Evolutionary conservation across 2,797 vertebrate genomes (phyloP).

Genomic region (Falco concolor): DNA sequence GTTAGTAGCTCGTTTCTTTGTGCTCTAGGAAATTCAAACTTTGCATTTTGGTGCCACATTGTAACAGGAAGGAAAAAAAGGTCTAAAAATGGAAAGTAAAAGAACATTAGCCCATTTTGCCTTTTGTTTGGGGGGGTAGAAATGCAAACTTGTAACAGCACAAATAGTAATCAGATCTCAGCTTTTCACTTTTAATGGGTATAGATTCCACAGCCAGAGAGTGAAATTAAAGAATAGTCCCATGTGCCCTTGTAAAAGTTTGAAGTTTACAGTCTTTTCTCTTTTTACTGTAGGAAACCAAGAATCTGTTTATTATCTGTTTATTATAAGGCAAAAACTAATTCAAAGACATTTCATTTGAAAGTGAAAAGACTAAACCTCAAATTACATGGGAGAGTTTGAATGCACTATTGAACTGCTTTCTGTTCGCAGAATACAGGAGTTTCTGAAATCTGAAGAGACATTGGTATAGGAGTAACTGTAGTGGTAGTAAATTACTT

Average conservation of each 20-base stretch:
- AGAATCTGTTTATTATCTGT: constrained; percentile 61
- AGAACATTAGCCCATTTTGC: neutral
- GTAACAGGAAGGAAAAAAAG: neutral
- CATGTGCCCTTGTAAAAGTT: constrained; percentile 19
- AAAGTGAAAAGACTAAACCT: neutral
- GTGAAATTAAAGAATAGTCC: constrained; percentile 33
- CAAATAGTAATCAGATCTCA: constrained; percentile 1
- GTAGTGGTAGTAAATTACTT: neutral
- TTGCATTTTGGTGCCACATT: neutral
- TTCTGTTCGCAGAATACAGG: neutral
- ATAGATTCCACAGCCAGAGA: constrained; percentile 33
- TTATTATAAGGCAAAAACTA: constrained; percentile 39
- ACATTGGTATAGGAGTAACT: neutral
- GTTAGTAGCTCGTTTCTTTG: neutral
- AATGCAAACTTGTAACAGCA: neutral
- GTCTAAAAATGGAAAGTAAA: neutral
- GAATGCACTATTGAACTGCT: neutral
- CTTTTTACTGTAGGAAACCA: constrained; percentile 46
- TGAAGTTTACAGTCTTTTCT: constrained; percentile 9
- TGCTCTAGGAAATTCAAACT: neutral
- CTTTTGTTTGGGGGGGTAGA: neutral
- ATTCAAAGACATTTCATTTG: constrained; percentile 12
- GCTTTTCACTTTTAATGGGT: constrained; percentile 33
- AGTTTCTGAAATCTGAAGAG: neutral
- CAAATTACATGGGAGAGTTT: neutral